Evolutionary conservation across 2,888 invertebrate species (phyloP).

Genomic region (Stenoptilia bipunctidactyla): DNA sequence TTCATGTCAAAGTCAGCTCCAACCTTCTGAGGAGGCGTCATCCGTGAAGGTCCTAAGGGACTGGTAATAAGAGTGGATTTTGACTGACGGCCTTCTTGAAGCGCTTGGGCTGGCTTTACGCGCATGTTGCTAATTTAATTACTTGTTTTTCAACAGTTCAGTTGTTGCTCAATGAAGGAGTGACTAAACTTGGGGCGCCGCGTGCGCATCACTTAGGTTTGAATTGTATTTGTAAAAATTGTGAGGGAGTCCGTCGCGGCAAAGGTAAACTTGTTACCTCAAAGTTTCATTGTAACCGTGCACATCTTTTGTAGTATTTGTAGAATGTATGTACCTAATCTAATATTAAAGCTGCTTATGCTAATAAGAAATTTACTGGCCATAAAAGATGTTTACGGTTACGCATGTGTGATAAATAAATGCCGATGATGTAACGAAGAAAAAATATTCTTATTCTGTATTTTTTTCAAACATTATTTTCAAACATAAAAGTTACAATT

Average conservation of each 20-base stretch:
- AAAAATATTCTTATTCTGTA: too few relatives aligned
- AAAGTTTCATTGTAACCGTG: slow-evolving; percentile 48
- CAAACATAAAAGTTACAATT: too few relatives aligned
- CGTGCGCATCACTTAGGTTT: slow-evolving; percentile 70
- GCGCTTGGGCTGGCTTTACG: slow-evolving; percentile 52
- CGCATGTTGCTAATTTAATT: slow-evolving; percentile 69
- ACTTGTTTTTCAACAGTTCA: slow-evolving; percentile 71
- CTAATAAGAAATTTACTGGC: too few relatives aligned
- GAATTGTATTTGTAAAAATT: slow-evolving; percentile 67
- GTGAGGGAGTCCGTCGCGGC: slow-evolving; percentile 60
- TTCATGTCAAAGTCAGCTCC: slow-evolving; percentile 54
- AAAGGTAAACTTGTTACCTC: slow-evolving; percentile 66
- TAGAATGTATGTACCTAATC: too few relatives aligned
- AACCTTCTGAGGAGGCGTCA: slow-evolving; percentile 17
- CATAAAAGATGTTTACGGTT: not conserved
- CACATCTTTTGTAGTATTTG: slow-evolving; percentile 44
- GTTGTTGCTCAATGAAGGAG: slow-evolving; percentile 69
- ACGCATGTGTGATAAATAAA: not conserved
- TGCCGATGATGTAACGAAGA: not conserved
- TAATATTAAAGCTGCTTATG: too few relatives aligned
- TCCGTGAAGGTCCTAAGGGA: not conserved
- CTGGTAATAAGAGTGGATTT: not conserved
- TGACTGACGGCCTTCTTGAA: too few relatives aligned
- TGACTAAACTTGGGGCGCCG: slow-evolving; percentile 68
- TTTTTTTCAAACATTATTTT: too few relatives aligned